Evolutionary conservation across 2,888 invertebrate genomes (phyloP).

Genomic region (Pherbina coryleti): DNA sequence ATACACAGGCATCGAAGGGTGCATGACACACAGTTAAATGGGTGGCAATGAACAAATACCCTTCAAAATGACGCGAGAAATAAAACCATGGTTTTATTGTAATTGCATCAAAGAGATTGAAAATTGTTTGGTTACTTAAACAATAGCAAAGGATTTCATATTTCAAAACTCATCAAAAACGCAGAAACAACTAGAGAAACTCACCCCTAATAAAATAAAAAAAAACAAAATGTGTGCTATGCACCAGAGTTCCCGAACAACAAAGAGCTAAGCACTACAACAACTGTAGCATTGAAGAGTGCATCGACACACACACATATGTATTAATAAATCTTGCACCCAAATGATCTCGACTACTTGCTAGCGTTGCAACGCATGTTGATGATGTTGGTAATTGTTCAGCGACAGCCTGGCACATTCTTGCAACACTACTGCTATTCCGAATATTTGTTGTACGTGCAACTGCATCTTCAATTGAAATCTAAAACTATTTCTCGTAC

Average conservation of each 20-base stretch:
- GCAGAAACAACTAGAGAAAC: background rate
- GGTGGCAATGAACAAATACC: background rate
- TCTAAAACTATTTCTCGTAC: slow-evolving; percentile 1
- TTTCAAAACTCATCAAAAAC: background rate
- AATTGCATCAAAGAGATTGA: slow-evolving; percentile 10
- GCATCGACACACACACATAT: background rate
- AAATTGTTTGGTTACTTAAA: slow-evolving; percentile 23
- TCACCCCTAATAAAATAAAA: background rate
- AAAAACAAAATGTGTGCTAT: too few species aligned
- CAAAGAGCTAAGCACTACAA: background rate
- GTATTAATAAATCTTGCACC: background rate
- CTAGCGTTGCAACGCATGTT: background rate
- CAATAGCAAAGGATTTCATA: background rate
- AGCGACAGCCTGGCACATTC: background rate
- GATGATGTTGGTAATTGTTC: background rate
- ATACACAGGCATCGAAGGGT: too few species aligned
- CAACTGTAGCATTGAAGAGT: background rate
- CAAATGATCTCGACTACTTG: background rate
- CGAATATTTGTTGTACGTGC: background rate
- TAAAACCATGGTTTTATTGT: slow-evolving; percentile 13
- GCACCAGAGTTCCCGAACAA: too few species aligned
- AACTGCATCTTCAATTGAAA: slow-evolving; percentile 10
- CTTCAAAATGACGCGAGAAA: background rate
- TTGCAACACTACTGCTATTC: background rate
- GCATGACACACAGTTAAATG: background rate